A percentile compares a stretch with the other conserved stretches of the same genome.
phyloP scores from a whole-genome alignment of 2,888 invertebrate species.

The Abrostola triplasia region DNA sequence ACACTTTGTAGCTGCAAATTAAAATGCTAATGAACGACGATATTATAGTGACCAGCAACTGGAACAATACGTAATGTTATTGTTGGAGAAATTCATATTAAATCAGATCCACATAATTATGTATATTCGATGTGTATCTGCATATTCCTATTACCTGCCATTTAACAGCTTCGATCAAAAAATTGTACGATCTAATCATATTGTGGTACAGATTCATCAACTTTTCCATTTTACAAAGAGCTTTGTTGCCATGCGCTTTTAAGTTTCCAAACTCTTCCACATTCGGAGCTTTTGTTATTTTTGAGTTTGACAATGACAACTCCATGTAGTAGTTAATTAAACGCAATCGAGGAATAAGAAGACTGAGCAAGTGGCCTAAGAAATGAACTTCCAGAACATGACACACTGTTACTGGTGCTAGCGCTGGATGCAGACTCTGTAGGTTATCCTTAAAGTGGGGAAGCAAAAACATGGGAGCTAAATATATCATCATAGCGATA shows the following conservation, averaged over 20 bases:
- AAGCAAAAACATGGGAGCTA: slow-evolving; percentile 36
- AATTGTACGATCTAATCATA: slow-evolving; percentile 68
- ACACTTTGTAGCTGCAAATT: slow-evolving; percentile 60
- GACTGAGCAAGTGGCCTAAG: slow-evolving; percentile 70
- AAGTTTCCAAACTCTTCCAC: slow-evolving; percentile 56
- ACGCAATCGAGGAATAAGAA: slow-evolving; percentile 67
- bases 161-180: slow-evolving; percentile 72
- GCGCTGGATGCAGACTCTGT: slow-evolving; percentile 16
- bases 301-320: slow-evolving; percentile 57
- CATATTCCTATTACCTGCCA: slow-evolving; percentile 71
- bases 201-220: slow-evolving; percentile 73
- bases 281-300: slow-evolving; percentile 45
- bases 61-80: slow-evolving; percentile 49
- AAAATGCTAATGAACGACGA: slow-evolving; percentile 66
- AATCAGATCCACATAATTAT: too few relatives aligned
- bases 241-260: slow-evolving; percentile 49
- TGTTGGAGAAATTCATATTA: too few relatives aligned
- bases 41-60: slow-evolving; percentile 70
- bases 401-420: slow-evolving; percentile 55
- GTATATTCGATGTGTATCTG: background rate
- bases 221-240: slow-evolving; percentile 64
- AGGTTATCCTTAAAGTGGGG: slow-evolving; percentile 30
- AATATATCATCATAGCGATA: slow-evolving; percentile 48
- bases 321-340: slow-evolving; percentile 71
- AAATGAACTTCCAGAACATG: slow-evolving; percentile 67